Conservation (phyloP, 2,888 invertebrate genomes). For the Cephus rjabovi region DNA sequence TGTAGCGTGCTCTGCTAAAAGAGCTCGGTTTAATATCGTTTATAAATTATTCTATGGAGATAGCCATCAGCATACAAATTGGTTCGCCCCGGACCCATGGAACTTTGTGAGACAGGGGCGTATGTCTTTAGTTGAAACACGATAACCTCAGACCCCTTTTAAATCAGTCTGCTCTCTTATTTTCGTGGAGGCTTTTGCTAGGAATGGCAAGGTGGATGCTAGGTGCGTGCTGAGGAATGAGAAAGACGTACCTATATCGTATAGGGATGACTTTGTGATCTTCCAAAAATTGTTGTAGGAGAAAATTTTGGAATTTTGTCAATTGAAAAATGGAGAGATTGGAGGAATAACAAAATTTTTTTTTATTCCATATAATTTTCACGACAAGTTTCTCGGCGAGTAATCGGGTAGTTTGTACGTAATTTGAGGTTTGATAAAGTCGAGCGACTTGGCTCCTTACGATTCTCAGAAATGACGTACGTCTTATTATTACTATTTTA, state of each 20-base stretch:
- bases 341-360: background rate
- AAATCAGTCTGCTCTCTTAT: background rate
- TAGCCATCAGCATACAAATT: conserved; percentile 58
- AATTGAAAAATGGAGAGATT: background rate
- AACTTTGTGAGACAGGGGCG: conserved; percentile 8
- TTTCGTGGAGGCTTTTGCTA: background rate
- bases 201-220: background rate
- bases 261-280: background rate
- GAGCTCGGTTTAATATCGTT: conserved; percentile 52
- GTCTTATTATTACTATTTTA: conserved; percentile 24
- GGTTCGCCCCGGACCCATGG: conserved; percentile 39
- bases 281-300: background rate
- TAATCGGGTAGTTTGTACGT: background rate
- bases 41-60: conserved; percentile 53
- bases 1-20: conserved; percentile 28
- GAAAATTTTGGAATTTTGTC: background rate
- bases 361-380: background rate
- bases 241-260: background rate
- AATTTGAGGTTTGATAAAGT: background rate
- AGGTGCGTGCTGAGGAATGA: background rate
- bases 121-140: background rate
- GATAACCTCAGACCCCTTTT: background rate
- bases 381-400: background rate
- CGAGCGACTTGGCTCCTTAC: background rate
- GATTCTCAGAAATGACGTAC: background rate